Evolutionary conservation across 2,113 vertebrate species (phyloP).

Genomic region (Galbula dea): DNA sequence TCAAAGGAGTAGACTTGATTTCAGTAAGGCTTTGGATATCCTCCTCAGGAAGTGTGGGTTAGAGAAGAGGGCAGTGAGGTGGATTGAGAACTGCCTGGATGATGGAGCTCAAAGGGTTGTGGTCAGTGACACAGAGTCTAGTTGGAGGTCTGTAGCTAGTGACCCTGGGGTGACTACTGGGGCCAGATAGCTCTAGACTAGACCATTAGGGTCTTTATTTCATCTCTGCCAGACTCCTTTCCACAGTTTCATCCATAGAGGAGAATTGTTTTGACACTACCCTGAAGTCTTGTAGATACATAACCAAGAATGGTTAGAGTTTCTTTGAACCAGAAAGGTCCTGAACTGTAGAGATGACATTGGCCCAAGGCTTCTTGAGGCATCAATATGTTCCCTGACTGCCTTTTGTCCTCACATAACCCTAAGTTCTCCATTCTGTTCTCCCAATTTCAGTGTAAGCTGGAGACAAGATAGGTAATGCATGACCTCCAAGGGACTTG

Average conservation of each 20-base stretch:
- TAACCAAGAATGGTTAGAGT: not conserved
- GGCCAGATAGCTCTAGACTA: not conserved
- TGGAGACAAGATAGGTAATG: not conserved
- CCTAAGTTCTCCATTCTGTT: not conserved
- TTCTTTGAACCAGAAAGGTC: not conserved
- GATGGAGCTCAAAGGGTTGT: too few species aligned
- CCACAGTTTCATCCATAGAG: not conserved
- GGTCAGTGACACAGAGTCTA: too few species aligned
- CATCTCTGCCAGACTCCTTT: not conserved
- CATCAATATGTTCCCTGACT: not conserved
- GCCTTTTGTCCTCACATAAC: not conserved
- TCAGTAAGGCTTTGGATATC: too few species aligned
- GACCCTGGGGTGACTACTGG: too few species aligned
- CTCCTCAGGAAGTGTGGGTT: too few species aligned
- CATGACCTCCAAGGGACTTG: not conserved
- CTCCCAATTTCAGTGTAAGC: not conserved
- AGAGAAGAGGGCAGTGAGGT: too few species aligned
- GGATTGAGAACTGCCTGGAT: too few species aligned
- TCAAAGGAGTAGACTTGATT: not conserved
- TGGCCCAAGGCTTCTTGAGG: not conserved
- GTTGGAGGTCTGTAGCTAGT: too few species aligned
- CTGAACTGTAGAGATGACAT: not conserved
- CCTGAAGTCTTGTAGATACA: not conserved
- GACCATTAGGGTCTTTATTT: not conserved
- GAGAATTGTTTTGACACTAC: not conserved